A percentile compares a stretch with the other conserved stretches of the same genome.
Conservation (phyloP, 2,888 invertebrate genomes). For the Nymphalis polychloros region DNA sequence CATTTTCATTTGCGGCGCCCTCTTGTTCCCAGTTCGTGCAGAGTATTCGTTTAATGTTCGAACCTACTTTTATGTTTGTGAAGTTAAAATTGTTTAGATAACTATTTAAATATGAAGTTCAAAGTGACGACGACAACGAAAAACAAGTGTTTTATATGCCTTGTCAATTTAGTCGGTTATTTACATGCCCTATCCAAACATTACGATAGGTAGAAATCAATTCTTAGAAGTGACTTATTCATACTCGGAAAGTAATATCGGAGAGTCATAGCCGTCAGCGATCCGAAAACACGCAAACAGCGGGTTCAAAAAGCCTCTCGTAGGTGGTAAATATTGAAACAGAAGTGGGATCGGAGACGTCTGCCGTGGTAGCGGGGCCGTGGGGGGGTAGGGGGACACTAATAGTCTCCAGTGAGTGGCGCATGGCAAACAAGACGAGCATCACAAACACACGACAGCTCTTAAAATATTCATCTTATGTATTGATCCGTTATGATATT, state of each 20-base stretch:
- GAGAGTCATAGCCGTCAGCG: slow-evolving; percentile 74
- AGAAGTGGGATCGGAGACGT: slow-evolving; percentile 80
- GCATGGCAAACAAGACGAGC: slow-evolving; percentile 72
- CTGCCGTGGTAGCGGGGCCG: slow-evolving; percentile 42
- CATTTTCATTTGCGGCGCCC: slow-evolving; percentile 81
- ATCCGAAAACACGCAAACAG: slow-evolving; percentile 81
- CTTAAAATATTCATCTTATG: slow-evolving; percentile 72
- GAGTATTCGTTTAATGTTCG: slow-evolving; percentile 67
- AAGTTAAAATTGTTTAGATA: slow-evolving; percentile 24
- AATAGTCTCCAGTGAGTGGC: slow-evolving; percentile 83
- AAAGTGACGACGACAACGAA: slow-evolving; percentile 26
- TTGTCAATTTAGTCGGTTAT: slow-evolving; percentile 45
- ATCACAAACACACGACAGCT: slow-evolving; percentile 67
- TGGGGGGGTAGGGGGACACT: slow-evolving; percentile 50
- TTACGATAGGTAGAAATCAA: slow-evolving; percentile 58
- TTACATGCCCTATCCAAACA: slow-evolving; percentile 66
- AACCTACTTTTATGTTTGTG: slow-evolving; percentile 47
- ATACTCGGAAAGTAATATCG: slow-evolving; percentile 77
- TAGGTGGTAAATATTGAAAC: slow-evolving; percentile 81
- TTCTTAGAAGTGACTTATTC: slow-evolving; percentile 75
- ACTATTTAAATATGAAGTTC: slow-evolving; percentile 20
- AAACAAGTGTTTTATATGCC: slow-evolving; percentile 21
- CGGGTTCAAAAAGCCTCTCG: slow-evolving; percentile 80
- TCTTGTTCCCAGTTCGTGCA: slow-evolving; percentile 62
- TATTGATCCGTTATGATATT: slow-evolving; percentile 53